A percentile compares a stretch with the other conserved stretches of the same genome.
These are phyloP conservation scores for Lindbergichthys nudifrons DNA, from an alignment of 2,797 vertebrate species.

Conservation along the genomic window DNA sequence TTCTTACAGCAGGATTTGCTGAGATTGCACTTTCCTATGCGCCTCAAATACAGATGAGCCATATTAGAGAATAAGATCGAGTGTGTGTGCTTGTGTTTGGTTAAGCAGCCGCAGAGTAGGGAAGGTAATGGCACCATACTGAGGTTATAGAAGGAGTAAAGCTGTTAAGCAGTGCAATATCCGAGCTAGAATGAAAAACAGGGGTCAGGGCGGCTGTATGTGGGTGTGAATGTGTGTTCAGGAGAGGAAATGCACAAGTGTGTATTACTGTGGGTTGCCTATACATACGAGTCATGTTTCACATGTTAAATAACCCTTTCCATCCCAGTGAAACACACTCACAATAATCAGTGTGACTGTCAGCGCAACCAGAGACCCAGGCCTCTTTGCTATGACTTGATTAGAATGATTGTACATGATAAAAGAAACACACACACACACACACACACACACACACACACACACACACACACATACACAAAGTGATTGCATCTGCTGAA, in stretches of 20 bases:
- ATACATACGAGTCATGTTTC: conserved; percentile 50
- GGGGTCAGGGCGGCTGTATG: conserved; percentile 2
- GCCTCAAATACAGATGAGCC: conserved; percentile 26
- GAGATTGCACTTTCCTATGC: conserved; percentile 50
- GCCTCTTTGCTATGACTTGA: conserved; percentile 62
- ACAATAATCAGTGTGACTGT: conserved; percentile 57
- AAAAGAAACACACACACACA: conserved; percentile 27
- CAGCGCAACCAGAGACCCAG: conserved; percentile 30
- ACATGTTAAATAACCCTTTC: conserved; percentile 59
- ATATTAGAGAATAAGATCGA: conserved; percentile 28
- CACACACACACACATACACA: conserved; percentile 4
- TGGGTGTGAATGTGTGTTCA: conserved; percentile 41
- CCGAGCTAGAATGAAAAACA: conserved; percentile 32
- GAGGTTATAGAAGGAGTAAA: conserved; percentile 35
- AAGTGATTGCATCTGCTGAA: conserved; percentile 67
- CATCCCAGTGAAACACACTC: conserved; percentile 27
- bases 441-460: conserved; percentile 15
- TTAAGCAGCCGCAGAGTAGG: conserved; percentile 56
- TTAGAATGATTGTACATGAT: conserved; percentile 66
- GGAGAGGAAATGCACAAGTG: conserved; percentile 6
- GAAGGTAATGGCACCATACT: conserved; percentile 42
- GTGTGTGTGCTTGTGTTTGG: conserved; percentile 11
- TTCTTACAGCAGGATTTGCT: conserved; percentile 55
- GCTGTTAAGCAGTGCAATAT: conserved; percentile 48
- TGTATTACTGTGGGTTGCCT: conserved; percentile 26